phyloP scores from a whole-genome alignment of 53 echinoderm and acorn worm genomes.

The Crossaster papposus region DNA sequence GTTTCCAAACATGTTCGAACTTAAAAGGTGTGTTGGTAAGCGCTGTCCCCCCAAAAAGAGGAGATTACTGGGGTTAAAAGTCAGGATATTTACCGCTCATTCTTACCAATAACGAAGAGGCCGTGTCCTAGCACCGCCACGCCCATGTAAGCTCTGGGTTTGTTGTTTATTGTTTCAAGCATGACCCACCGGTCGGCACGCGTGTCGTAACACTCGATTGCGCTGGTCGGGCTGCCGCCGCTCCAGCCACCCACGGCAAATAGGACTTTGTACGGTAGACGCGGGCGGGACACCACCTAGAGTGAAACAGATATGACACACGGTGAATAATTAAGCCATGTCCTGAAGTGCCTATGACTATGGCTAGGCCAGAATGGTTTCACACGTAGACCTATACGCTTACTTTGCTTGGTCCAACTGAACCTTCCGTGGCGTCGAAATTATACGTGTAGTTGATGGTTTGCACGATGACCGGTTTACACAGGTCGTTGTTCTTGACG shows the following conservation, averaged over 20 bases:
- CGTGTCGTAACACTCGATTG: slow-evolving; percentile 96
- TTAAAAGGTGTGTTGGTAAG: neutral
- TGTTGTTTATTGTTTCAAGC: slow-evolving; percentile 85
- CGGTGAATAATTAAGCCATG: too few relatives aligned
- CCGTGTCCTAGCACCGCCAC: slow-evolving; percentile 81
- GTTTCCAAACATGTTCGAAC: neutral
- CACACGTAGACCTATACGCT: neutral
- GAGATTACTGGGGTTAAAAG: neutral
- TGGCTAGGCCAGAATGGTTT: too few relatives aligned
- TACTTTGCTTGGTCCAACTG: slow-evolving; percentile 51
- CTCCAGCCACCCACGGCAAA: slow-evolving; percentile 99
- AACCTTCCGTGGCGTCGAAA: slow-evolving; percentile 67
- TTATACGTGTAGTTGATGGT: slow-evolving; percentile 98
- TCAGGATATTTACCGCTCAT: neutral
- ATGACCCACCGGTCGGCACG: slow-evolving; percentile 96
- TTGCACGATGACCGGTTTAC: slow-evolving; percentile 81
- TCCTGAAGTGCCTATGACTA: too few relatives aligned
- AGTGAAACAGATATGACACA: too few relatives aligned
- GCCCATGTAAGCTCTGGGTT: slow-evolving; percentile 96
- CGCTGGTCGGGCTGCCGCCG: slow-evolving; percentile 96
- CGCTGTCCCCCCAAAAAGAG: too few relatives aligned
- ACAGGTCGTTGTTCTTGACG: slow-evolving; percentile 82
- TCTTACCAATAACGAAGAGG: slow-evolving; percentile 79
- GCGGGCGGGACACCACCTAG: slow-evolving; percentile 59
- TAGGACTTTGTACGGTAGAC: slow-evolving; percentile 84